A percentile compares a stretch with the other conserved stretches of the same genome.
phyloP scores from a whole-genome alignment of 2,888 invertebrate genomes.

The Ophioninae sp. region DNA sequence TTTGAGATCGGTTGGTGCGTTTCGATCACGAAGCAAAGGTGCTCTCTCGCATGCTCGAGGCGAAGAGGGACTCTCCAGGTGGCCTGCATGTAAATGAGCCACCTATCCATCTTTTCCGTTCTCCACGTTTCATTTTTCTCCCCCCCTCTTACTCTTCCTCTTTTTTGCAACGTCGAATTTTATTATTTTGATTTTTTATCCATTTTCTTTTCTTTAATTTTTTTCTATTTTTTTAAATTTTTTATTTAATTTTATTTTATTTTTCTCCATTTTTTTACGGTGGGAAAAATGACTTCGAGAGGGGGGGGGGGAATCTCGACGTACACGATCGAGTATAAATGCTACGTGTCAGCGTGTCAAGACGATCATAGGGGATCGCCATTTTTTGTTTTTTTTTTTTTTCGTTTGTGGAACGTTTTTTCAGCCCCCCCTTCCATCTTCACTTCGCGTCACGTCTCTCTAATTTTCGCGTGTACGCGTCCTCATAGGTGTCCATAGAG shows the following conservation, averaged over 20 bases:
- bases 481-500: not conserved
- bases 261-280: constrained; percentile 38
- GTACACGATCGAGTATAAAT: constrained; percentile 70
- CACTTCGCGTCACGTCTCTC: constrained; percentile 4
- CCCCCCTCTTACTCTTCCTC: constrained; percentile 16
- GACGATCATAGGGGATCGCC: constrained; percentile 60
- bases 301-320: constrained; percentile 51
- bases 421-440: constrained; percentile 32
- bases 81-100: constrained; percentile 64
- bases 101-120: constrained; percentile 50
- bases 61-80: constrained; percentile 54
- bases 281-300: constrained; percentile 7
- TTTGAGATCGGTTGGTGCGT: constrained; percentile 26
- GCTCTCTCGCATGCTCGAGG: constrained; percentile 38
- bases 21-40: constrained; percentile 36
- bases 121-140: not conserved
- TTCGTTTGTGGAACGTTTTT: constrained; percentile 26
- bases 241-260: not conserved
- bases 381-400: constrained; percentile 53
- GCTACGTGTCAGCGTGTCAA: constrained; percentile 73
- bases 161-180: constrained; percentile 39
- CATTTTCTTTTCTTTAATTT: constrained; percentile 32
- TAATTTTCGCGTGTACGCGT: not conserved
- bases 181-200: not conserved
- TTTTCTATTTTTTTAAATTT: constrained; percentile 16